A percentile compares a stretch with the other conserved stretches of the same genome.
phyloP scores from a whole-genome alignment of 2,888 invertebrate genomes.

The Sacculina carcini region DNA sequence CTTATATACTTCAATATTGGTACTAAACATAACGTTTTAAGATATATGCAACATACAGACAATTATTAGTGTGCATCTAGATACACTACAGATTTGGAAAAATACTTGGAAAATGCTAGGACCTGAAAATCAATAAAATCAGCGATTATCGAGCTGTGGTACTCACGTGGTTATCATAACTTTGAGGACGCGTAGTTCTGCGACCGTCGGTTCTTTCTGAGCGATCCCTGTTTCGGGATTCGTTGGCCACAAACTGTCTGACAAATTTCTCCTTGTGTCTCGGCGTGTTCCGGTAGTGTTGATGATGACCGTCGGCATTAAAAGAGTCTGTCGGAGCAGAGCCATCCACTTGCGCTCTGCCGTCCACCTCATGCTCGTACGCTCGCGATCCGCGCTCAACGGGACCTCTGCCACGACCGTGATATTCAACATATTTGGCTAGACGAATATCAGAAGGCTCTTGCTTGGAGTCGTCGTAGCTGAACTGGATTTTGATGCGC shows the following conservation, averaged over 20 bases:
- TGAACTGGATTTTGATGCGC: constrained; percentile 13
- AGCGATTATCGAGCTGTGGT: too few species aligned
- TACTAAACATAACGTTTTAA: too few species aligned
- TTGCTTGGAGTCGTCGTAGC: constrained; percentile 12
- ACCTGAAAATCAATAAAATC: too few species aligned
- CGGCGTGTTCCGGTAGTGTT: constrained; percentile 8
- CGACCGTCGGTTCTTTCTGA: background rate
- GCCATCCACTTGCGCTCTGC: background rate
- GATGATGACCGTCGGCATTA: constrained; percentile 1
- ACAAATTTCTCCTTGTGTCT: constrained; percentile 12
- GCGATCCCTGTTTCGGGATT: background rate
- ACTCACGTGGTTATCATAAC: background rate
- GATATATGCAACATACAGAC: too few species aligned
- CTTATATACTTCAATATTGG: too few species aligned
- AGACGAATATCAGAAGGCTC: constrained; percentile 10
- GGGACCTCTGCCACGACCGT: constrained; percentile 6
- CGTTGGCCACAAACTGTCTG: constrained; percentile 9
- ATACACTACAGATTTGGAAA: too few species aligned
- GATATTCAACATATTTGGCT: constrained; percentile 10
- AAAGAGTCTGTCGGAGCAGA: background rate
- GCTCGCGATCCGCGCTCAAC: background rate
- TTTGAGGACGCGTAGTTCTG: background rate
- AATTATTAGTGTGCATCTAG: too few species aligned
- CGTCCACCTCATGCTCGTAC: background rate
- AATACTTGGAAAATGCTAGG: too few species aligned